Evolutionary conservation across 2,113 vertebrate species (phyloP).

Genomic region (Saimiri boliviensis): DNA sequence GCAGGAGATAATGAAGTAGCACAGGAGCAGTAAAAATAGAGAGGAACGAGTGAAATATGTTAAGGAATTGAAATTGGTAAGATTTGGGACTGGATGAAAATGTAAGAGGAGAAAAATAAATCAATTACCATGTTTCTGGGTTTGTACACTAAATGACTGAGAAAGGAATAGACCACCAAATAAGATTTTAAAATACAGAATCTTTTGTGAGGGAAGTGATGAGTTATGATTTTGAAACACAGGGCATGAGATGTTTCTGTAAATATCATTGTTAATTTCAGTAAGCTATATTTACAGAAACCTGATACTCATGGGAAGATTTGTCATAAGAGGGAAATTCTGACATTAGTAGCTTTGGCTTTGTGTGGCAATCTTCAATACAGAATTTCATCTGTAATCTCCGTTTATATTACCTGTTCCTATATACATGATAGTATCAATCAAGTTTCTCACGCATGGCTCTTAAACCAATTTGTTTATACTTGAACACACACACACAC

Average conservation of each 20-base stretch:
- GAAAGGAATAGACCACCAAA: neutral
- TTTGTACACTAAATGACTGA: neutral
- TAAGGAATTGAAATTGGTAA: neutral
- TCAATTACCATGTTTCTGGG: neutral
- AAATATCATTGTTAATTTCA: neutral
- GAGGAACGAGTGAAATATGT: neutral
- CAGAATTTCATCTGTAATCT: neutral
- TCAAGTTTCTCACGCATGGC: neutral
- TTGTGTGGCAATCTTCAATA: neutral
- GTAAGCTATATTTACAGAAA: neutral
- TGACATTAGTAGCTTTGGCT: neutral
- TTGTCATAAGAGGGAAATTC: neutral
- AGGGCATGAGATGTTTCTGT: neutral
- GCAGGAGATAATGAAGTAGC: neutral
- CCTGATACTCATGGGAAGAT: neutral
- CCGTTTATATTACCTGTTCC: neutral
- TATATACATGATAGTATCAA: neutral
- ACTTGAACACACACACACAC: neutral
- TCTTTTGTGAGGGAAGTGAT: neutral
- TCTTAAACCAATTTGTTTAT: neutral
- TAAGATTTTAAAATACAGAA: neutral
- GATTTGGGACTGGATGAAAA: neutral
- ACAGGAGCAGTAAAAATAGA: neutral
- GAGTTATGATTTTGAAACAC: neutral
- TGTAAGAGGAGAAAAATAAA: neutral